Evolutionary conservation across 2,888 invertebrate species (phyloP), one percentile per base, ranked within the genome.

Genomic region (Tridacna crocea): DNA sequence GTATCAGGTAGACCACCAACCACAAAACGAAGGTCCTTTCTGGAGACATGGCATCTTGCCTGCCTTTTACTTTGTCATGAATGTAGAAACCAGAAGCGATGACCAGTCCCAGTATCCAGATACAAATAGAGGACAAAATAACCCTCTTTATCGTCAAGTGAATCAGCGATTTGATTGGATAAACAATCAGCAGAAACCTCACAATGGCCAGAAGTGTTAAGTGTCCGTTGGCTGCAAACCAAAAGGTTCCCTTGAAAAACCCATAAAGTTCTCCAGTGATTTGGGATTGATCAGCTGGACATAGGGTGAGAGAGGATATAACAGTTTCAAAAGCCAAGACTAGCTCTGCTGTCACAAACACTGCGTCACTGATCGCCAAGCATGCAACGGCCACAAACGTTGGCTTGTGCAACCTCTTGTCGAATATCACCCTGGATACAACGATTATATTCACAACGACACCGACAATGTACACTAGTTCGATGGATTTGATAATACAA

Each of bases 201-300:
- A 77, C 60, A 17, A 77, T 36, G 0, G 77, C 36, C 72, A 77
- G 22, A 12, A 77, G 36, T 12, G 77, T 60, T 46, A 77, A 19
- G 26, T 77, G 77, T 0, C 55, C 61, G 22, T 70, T 77, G 3
- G 77, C 70, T 17, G 60, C 19, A 27, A 70, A 77, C 77, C 77
- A 77, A 22, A n/a, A 47, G n/a, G 48, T 47, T 2, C 70, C 77
- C 0, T 0, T 51, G 3, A 65, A 26, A 12, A 61, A 15, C 3
- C 15, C 17, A 46, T 46, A 60, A 17, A 22, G 0, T 6, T 10
- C 19, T n/a, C 48, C 22, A 15, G 12, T 0, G 19, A 75, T 47
- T 12, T 26, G 1, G 6, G 47, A 36, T 1, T 0, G 10, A 11
- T 0, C 17, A 4, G 11, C n/a, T 0, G 48, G 48, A 51, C 61